phyloP scores from a whole-genome alignment of 2,113 vertebrate species.

The Glaucomys volans region DNA sequence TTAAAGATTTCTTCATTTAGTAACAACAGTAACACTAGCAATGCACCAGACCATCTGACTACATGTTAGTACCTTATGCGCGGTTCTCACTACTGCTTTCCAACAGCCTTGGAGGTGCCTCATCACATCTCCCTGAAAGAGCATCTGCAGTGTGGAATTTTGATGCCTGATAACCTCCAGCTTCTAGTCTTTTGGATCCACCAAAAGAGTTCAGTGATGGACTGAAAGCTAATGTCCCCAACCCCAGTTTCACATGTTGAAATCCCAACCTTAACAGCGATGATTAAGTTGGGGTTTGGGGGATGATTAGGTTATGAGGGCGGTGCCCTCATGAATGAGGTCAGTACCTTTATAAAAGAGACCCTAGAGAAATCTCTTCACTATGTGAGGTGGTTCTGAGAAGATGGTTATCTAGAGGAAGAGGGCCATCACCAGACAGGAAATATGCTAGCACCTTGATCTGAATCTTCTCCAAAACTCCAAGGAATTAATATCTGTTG shows the following conservation, averaged over 20 bases:
- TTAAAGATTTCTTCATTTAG: conserved; percentile 12
- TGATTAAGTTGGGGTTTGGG: not conserved
- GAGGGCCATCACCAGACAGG: rapidly evolving
- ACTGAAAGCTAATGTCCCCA: no score
- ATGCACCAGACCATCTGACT: not conserved
- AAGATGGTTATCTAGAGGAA: not conserved
- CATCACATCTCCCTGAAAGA: not conserved
- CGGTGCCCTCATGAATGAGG: not conserved
- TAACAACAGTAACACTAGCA: not conserved
- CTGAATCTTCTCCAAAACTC: not conserved
- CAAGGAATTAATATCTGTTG: not conserved
- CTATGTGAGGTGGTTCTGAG: not conserved
- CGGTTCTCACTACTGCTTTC: not conserved
- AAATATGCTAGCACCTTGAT: not conserved
- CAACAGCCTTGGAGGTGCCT: not conserved
- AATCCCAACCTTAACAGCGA: not conserved
- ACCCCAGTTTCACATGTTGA: not conserved
- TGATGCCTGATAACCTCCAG: not conserved
- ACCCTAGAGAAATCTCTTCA: not conserved
- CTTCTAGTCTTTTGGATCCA: not conserved
- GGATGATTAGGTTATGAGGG: not conserved
- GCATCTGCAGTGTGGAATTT: rapidly evolving
- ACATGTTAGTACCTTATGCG: not conserved
- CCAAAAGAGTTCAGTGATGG: not conserved
- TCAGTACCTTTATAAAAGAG: not conserved